These are phyloP conservation scores for Metacarcinus magister DNA, from an alignment of 2,888 invertebrate genomes.

Conservation along the genomic window DNA sequence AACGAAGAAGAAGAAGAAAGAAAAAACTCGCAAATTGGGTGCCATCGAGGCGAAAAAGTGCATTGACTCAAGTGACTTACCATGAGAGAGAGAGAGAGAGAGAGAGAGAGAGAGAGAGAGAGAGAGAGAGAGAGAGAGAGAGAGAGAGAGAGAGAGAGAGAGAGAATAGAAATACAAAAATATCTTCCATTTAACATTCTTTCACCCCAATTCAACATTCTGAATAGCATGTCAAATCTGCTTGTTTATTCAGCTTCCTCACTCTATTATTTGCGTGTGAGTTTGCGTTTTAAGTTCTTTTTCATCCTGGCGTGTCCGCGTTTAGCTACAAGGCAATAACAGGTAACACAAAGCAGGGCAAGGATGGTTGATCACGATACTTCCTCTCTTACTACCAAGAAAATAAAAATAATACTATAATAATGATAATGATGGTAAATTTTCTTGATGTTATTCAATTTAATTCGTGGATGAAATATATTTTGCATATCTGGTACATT, in stretches of 20 bases:
- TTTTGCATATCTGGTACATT: too few relatives aligned
- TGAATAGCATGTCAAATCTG: not conserved
- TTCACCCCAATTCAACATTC: not conserved
- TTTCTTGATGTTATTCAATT: too few relatives aligned
- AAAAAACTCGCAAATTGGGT: not conserved
- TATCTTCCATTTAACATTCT: not conserved
- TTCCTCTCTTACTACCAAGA: too few relatives aligned
- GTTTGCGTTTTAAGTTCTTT: not conserved
- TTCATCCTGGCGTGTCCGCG: not conserved
- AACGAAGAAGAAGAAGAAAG: not conserved
- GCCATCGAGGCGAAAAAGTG: not conserved
- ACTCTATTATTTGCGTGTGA: not conserved
- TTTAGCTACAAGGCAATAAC: not conserved
- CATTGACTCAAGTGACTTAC: not conserved
- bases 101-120: slow-evolving; percentile 39
- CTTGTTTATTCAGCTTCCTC: not conserved
- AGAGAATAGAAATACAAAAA: not conserved
- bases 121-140: slow-evolving; percentile 31
- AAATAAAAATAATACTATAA: too few relatives aligned
- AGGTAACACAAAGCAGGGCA: not conserved
- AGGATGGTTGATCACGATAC: too few relatives aligned
- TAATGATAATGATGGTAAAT: too few relatives aligned
- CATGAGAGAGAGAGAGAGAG: not conserved
- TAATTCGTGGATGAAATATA: too few relatives aligned
- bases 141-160: not conserved